Base-by-base conservation (phyloP, 2,888 invertebrate genomes). In the Agrochola lychnidis region DNA sequence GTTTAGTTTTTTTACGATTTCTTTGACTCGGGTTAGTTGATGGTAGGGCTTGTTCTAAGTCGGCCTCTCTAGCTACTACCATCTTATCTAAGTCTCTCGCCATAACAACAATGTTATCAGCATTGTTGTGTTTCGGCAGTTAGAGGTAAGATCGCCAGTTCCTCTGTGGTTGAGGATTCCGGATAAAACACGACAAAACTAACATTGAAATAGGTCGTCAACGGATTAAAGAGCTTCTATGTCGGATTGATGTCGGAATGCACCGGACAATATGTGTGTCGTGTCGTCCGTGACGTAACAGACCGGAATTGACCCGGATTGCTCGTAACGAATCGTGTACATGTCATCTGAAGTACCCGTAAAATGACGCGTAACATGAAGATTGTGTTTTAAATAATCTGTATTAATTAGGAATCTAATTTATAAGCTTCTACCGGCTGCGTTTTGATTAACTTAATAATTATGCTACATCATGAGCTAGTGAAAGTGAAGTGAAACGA, bases 191-290 rank as follows among this genome's bases (percentile, higher is more conserved):
- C 36, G 14, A 12, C 36, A 14, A 76, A 63, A 62, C 45, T 22
- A 30, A 67, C 59, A 45, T 56, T 25, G 40, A 66, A 81, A n/a
- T 79, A 73, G 79, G 64, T 66, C 83, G 62, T 45, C 80, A 63
- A 12, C 30, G 25, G 66, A 70, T 74, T 85, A 59, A 1, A 63
- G 2, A 63, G 25, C 4, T 30, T 51, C n/a, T 79, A 70, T 51
- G 16, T 36, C 5, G 80, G 61, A 62, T 73, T 63, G 70, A 61
- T 51, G 12, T 42, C 2, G 80, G 53, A 72, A 76, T 63, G 68
- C 42, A 64, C 36, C 64, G 40, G n/a, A 48, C 61, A 40, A 64
- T 51, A 53, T 56, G 67, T 71, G 53, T 70, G 30, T 22, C 40
- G n/a, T 25, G 22, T 7, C 30, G 1, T 53, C 7, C 40, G 22